Evolutionary conservation across 2,113 vertebrate genomes (phyloP), one percentile per base, ranked within the genome.

Genomic region (Octodon degus): DNA sequence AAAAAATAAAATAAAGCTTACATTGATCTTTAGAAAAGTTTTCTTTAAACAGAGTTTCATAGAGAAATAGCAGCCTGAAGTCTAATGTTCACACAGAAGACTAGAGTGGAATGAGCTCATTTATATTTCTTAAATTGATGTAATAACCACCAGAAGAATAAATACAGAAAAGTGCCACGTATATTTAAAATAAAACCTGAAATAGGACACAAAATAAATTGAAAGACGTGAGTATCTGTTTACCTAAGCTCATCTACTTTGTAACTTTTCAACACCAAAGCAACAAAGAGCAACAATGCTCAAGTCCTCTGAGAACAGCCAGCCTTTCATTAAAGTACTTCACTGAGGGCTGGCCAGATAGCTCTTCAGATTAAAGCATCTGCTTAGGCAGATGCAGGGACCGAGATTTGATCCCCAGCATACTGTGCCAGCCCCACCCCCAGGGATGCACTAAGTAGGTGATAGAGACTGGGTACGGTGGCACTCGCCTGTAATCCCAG

Each of bases 261-360:
- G 63, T 30, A 19, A 53, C 30, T 58, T 67, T 94, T 87, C 87
- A 81, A 65, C 93, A 97, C 93, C 34, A 95, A 83, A 94, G 74
- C 1, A 95, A 4, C 37, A 90, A 32, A 89, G 1, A 79, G 9
- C 30, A 60, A 87, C 88, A 40, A 63, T 83, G 47, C 20, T 53
- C 63, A 32, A 17, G 20, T 32, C 80, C 55, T 88, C 70, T 1
- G 24, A 83, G 47, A 94, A 72, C 32, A n/a, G 40, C 62, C 47
- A 72, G 50, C 30, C 50, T 11, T 13, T 8, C 76, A 80, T 83
- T 72, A 43, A 77, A 85, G 50, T 37, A 13, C 34, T 55, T 74
- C 85, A n/a, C 30, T 55, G 19, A 58, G 55, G 55, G 55, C 16
- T 16, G 55, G 17, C 55, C 55, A 58, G 55, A 58, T 19, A 58